Conservation (phyloP, 1,140 invertebrate genomes). For the Saccostrea echinata region DNA sequence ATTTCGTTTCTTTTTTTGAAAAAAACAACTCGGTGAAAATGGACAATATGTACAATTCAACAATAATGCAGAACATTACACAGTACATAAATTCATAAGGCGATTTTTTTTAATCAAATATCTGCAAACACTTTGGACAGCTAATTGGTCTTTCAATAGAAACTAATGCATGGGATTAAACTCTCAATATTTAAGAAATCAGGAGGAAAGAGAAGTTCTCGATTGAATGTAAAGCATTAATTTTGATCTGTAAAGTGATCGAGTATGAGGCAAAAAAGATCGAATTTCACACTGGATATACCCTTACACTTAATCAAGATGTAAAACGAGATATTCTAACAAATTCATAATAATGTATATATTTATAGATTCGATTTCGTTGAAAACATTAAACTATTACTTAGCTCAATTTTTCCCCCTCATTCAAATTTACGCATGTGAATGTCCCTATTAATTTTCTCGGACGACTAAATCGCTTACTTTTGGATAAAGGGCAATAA, state of each 20-base stretch:
- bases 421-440: not conserved
- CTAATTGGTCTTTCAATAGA: no score
- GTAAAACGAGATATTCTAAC: not conserved
- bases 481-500: not conserved
- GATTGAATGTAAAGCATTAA: no score
- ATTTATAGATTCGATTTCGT: constrained; percentile 6
- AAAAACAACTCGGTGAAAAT: no score
- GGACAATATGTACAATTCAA: no score
- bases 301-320: not conserved
- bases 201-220: no score
- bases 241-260: not conserved
- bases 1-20: no score
- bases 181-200: no score
- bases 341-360: not conserved
- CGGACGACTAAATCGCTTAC: not conserved
- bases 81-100: no score
- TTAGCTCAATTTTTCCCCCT: not conserved
- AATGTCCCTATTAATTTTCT: not conserved
- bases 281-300: not conserved
- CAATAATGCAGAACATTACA: no score
- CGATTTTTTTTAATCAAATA: no score
- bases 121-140: no score
- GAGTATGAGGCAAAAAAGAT: not conserved
- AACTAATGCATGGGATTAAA: no score
- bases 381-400: not conserved